Base-by-base conservation (phyloP, 2,888 invertebrate genomes). In the Cantharis rustica region DNA sequence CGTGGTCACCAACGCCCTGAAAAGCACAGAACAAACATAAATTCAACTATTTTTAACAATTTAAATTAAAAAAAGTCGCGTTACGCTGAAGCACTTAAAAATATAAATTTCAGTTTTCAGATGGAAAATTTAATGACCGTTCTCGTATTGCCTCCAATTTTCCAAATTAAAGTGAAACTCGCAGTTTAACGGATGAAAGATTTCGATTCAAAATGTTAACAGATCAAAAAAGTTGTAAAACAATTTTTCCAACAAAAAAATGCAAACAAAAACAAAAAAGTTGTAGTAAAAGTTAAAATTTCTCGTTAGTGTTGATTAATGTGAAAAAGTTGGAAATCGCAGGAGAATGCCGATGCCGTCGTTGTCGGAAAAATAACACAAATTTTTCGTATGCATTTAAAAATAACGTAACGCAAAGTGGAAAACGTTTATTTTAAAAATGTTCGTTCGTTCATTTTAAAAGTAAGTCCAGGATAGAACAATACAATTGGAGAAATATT, bases 281-380 rank as follows among this genome's bases (percentile, higher is more conserved):
- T 47, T n/a, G 7, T 1, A 13, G 31, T 0, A 5, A 31, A 16
- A 61, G 73, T 62, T 69, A 47, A 66, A 73, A 73, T 69, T 73
- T 69, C 73, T 73, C 73, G 69, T 73, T 73, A 73, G 17, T 15
- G 69, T 69, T 73, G 73, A 73, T 73, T 73, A 73, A 73, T 73
- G 73, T 31, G 63, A 26, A 73, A 73, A 73, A 73, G 73, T 73
- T 73, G 31, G 31, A 73, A 69, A 31, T 63, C 73, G 20, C 73
- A 69, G 13, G 69, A 61, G 73, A 73, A 62, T 68, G 62, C 10
- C 26, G 23, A 23, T 23, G 23, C 23, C 23, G 23, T 23, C 23
- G 61, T 61, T 61, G 68, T 16, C 15, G 17, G 15, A 31, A 62
- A 13, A 73, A 69, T 68, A 61, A 16, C 68, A 26, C 16, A n/a